Evolutionary conservation across 2,888 invertebrate genomes (phyloP), one percentile per base, ranked within the genome.

Genomic region (Agrochola lychnidis): DNA sequence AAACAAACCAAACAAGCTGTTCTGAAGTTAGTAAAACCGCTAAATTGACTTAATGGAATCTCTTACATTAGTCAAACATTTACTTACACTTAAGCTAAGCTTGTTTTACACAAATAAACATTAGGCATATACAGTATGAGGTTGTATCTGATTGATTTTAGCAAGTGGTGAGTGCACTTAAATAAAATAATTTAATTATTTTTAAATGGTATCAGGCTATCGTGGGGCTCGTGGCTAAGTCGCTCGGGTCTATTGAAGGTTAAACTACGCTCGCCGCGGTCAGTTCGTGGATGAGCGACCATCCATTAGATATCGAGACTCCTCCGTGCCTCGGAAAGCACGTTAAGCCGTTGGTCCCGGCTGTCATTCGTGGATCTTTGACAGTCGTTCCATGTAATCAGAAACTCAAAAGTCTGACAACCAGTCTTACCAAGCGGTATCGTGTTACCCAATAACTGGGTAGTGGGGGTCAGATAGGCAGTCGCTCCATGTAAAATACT

Each of bases 21-120:
- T 53, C 73, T 57, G 56, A 82, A 87, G 73, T 87, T 86, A 78
- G 82, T 76, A 70, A 85, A 86, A 85, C 85, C 86, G 57, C 85
- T 48, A 77, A 82, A 87, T 82, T 87, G 82, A 87, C 85, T 87
- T 81, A 76, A 73, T 79, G 82, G 66, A 79, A 82, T 85, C 82
- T 71, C 70, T 76, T 75, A 87, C 82, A 78, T 64, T 73, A 74
- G 56, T 63, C 67, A 80, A 87, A 79, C 71, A 81, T 87, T 87
- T 82, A 45, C 76, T 66, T 73, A 71, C 22, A 70, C 57, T 74
- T 84, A 81, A 76, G 71, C 30, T 53, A 64, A 36, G 70, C 42
- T 71, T 57, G 73, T 12, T 75, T 16, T n/a, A 72, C 42, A 63
- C 61, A 81, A 85, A 81, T 81, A 66, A 81, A 76, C 61, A 70